Base-by-base conservation (phyloP, 2,888 invertebrate genomes). In the Chesias legatella region DNA sequence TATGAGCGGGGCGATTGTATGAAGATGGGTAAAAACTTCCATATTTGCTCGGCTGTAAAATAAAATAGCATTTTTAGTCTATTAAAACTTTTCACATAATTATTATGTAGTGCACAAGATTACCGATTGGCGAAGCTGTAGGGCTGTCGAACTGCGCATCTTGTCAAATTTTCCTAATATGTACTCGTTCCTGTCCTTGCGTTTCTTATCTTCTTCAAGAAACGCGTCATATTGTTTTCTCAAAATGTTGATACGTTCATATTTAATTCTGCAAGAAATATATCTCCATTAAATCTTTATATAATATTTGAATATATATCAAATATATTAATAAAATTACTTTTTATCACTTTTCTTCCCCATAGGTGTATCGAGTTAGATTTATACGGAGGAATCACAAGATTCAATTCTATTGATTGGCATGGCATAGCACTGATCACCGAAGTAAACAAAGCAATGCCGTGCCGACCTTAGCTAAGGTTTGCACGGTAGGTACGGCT, bases 181-280 rank as follows among this genome's bases (percentile, higher is more conserved):
- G 45, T 75, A 81, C 36, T 83, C 80, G 63, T 89, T 89, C 7
- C 89, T 67, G 38, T 83, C 79, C 57, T 74, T 85, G 6, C 89
- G 72, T 53, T 76, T 84, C 51, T 79, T 86, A 49, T 88, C 88
- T 40, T 89, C 85, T 51, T 80, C 83, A 36, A 88, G 62, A 53
- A 86, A 82, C 9, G 73, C 67, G 43, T 88, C 88, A 65, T 86
- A 89, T 60, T 82, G 76, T 57, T 86, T 82, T 44, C 78, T 67
- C 20, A 88, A 46, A 5, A 67, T 65, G 48, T 80, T 80, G 10
- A 88, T 74, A 13, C 77, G 77, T 10, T 82, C 81, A 2, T 79
- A 72, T 64, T 73, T 84, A 13, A 68, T 41, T 64, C 88, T 86
- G 63, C 23, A 73, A 70, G 8, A 48, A 36, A 8, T n/a, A 27